Percentiles rank a stretch among this genome's conserved stretches.
These are phyloP conservation scores for Recurvirostra avosetta DNA, from an alignment of 2,113 vertebrate species.

Conservation along the genomic window DNA sequence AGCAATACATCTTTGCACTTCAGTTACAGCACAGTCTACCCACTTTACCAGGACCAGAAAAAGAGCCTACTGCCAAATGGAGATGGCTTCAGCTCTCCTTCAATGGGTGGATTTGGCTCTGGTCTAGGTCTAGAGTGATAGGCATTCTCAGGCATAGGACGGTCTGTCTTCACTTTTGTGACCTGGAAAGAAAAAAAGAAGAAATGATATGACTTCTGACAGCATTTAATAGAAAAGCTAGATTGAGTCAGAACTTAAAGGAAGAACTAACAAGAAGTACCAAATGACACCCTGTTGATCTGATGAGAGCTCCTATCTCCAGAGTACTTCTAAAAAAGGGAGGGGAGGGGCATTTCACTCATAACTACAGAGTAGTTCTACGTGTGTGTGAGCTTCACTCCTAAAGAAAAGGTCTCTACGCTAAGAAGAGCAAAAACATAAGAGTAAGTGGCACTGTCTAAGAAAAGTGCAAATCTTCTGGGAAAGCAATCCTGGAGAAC, in stretches of 20 bases:
- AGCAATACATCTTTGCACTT: not conserved
- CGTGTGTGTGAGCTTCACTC: not conserved
- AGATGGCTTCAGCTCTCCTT: conserved; percentile 87
- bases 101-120: conserved; percentile 78
- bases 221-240: not conserved
- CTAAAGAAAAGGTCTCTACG: not conserved
- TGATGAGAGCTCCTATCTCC: not conserved
- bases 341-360: not conserved
- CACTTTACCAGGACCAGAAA: conserved; percentile 86
- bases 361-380: not conserved
- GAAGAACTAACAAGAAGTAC: not conserved
- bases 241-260: not conserved
- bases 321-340: not conserved
- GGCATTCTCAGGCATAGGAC: conserved; percentile 87
- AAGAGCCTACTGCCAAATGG: conserved; percentile 85
- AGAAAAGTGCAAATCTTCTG: not conserved
- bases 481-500: not conserved
- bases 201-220: not conserved
- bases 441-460: not conserved
- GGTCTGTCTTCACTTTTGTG: conserved; percentile 92
- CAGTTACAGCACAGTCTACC: not conserved
- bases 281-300: not conserved
- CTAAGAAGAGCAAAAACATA: not conserved
- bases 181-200: conserved; percentile 74
- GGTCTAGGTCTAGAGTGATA: conserved; percentile 88